Base-by-base conservation (phyloP, 2,888 invertebrate species). In the Synergus umbraculus region DNA sequence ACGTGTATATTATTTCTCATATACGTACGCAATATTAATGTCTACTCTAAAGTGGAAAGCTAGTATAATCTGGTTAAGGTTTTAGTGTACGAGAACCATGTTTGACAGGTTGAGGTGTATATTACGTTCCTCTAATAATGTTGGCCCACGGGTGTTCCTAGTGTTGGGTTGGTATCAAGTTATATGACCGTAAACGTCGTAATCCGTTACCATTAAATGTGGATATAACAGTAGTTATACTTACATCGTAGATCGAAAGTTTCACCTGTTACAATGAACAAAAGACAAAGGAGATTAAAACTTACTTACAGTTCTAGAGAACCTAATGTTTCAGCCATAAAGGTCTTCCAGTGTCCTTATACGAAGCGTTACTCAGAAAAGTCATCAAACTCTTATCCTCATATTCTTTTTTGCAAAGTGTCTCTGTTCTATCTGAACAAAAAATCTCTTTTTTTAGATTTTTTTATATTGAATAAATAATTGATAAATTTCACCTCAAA, bases 171-270 rank as follows among this genome's bases (percentile, higher is more conserved):
- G 46, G 22, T 22, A 67, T 67, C 46, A 46, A 67, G 67, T 67
- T 67, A 67, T 67, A 46, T 67, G 44, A 22, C 67, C 67, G 13
- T 46, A 22, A 46, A 44, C 22, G 43, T 46, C 18, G 18, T 67
- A 67, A 67, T 67, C 13, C 67, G 29, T 46, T 46, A 67, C 22
- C 15, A 67, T 67, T 67, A 67, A 67, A 67, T 67, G 22, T 67
- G 22, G 46, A 46, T 67, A 67, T 22, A 67, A 67, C 29, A 64
- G 29, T 15, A 37, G 64, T 37, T 64, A 64, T 29, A 41, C 46
- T 67, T 22, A 46, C 44, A 13, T 12, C 67, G 29, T 44, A 44
- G 22, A 22, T 44, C 18, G 13, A 7, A 67, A 67, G 18, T 67
- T 67, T 46, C 44, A 67, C 8, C 46, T 67, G 18, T 44, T 29